Base-by-base conservation (phyloP, 2,113 vertebrate genomes). In the Labrus mixtus region DNA sequence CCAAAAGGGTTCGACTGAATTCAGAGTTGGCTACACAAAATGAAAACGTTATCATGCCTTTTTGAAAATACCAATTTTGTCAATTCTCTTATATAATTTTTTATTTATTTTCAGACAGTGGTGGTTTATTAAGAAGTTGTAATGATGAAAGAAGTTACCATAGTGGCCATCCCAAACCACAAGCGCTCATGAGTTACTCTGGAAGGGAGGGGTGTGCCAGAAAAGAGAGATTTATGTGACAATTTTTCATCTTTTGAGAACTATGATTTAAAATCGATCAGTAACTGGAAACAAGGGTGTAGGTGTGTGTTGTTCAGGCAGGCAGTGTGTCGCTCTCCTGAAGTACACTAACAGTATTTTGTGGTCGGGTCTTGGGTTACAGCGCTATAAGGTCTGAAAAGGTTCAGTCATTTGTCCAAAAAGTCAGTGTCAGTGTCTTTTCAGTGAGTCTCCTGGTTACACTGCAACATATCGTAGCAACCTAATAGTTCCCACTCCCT, bases 41-140 rank as follows among this genome's bases (percentile, higher is more conserved):
- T 78, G 59, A 73, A 79, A 67, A 81, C 64, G 64, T 78, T 69
- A 84, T 82, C 75, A 85, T 87, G 88, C 88, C 90, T 91, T 89
- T 89, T 81, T 83, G 45, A 78, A 77, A 89, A 82, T 79, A 85
- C 80, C 74, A 65, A 69, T 83, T 83, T 78, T 76, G 67, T 67
- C 78, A 0, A 22, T 22, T 46, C 64, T 68, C 50, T 62, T 41
- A 63, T 71, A 56, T 70, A 10, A 15, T 0, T 68, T 62, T 45
- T 86, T 73, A 86, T 84, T 83, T 80, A 76, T 85, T 87, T 81
- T 68, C 66, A 53, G 41, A 25, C 36, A 20, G 37, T 55, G 67
- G 51, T 77, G 72, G 58, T 85, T 61, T 68, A 53, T 43, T 55
- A 46, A 58, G 46, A 68, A 16, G 71, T 56, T 78, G 67, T 60